Evolutionary conservation across 2,113 vertebrate species (phyloP).

Genomic region (Leptocoma aspasia): DNA sequence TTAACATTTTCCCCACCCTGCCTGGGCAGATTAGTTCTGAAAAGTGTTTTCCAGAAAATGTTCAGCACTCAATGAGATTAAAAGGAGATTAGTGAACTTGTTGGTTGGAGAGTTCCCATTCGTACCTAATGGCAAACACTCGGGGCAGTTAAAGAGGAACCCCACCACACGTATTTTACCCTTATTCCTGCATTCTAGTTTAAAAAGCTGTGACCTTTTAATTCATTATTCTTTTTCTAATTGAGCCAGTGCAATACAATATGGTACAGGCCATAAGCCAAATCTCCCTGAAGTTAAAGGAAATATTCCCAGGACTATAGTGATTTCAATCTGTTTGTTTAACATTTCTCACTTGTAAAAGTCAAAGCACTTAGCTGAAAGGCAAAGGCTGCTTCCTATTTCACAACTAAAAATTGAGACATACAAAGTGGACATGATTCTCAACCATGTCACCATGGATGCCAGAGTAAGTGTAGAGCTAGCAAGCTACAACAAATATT

Average conservation of each 20-base stretch:
- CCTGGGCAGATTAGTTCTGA: neutral
- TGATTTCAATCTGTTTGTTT: conserved; percentile 41
- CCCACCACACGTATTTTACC: neutral
- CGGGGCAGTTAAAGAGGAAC: neutral
- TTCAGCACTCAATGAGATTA: conserved; percentile 45
- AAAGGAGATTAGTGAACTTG: conserved; percentile 24
- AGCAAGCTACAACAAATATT: neutral
- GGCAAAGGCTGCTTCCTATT: neutral
- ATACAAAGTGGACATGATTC: neutral
- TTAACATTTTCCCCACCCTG: conserved; percentile 39
- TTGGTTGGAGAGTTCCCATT: conserved; percentile 1
- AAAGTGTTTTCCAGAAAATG: conserved; percentile 46
- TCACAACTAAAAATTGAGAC: neutral
- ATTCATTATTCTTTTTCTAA: conserved; percentile 5
- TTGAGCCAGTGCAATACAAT: neutral
- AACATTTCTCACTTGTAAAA: conserved; percentile 18
- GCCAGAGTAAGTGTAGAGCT: neutral
- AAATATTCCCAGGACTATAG: conserved; percentile 11
- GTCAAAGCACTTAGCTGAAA: conserved; percentile 14
- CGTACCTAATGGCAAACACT: neutral
- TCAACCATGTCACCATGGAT: neutral
- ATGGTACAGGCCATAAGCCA: neutral
- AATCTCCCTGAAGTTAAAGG: conserved; percentile 11
- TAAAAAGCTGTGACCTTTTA: neutral
- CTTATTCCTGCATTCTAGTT: neutral